A percentile compares a stretch with the other conserved stretches of the same genome.
Evolutionary conservation across 2,888 invertebrate genomes (phyloP).

Genomic region (Capitulum mitella): DNA sequence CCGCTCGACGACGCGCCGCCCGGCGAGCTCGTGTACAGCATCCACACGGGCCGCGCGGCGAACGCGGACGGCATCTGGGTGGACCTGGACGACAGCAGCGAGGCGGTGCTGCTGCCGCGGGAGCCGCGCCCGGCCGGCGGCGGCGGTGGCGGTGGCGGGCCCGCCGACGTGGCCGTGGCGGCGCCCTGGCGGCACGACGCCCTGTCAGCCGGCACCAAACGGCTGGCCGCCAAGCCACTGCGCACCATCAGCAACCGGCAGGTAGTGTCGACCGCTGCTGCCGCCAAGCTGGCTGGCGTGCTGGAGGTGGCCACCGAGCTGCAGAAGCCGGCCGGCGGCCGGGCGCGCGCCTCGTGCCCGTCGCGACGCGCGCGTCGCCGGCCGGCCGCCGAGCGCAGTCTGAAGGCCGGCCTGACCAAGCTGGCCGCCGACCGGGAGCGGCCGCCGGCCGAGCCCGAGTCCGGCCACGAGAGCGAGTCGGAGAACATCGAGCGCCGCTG

Average conservation of each 20-base stretch:
- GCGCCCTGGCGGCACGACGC: neutral
- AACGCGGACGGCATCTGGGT: neutral
- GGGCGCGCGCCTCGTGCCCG: neutral
- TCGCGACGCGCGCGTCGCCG: neutral
- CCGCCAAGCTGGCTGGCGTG: neutral
- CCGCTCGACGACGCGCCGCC: slow-evolving; percentile 13
- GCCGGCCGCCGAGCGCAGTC: neutral
- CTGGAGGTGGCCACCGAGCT: neutral
- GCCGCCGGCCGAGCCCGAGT: neutral
- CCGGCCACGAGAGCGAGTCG: neutral
- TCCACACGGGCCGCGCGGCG: neutral
- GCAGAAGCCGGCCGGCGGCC: neutral
- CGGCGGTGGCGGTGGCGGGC: neutral
- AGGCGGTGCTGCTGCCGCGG: neutral
- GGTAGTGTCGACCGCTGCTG: neutral
- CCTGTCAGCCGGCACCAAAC: neutral
- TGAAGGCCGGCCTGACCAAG: neutral
- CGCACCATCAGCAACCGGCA: slow-evolving; percentile 10
- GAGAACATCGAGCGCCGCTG: neutral
- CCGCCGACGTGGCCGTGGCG: slow-evolving; percentile 2
- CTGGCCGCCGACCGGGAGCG: neutral
- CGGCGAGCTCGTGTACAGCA: neutral
- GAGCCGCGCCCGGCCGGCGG: neutral
- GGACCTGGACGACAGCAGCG: neutral
- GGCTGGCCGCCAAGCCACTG: neutral